A percentile compares a stretch with the other conserved stretches of the same genome.
These are phyloP conservation scores for Cygnus buccinator DNA, from an alignment of 2,113 vertebrate genomes.

Conservation along the genomic window DNA sequence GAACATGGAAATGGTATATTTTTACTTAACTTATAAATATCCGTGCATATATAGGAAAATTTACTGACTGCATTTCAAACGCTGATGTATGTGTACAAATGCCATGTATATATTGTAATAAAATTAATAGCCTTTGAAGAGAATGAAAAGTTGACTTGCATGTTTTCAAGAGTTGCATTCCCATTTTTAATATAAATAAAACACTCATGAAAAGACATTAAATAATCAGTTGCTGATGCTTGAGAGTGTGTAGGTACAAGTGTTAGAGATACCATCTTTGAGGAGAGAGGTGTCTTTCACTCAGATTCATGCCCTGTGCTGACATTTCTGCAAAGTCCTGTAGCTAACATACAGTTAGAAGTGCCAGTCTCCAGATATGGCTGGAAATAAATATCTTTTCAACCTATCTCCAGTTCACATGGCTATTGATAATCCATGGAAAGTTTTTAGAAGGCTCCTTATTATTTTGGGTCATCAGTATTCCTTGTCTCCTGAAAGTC, in stretches of 20 bases:
- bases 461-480: not conserved
- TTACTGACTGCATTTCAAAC: constrained; percentile 48
- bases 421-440: not conserved
- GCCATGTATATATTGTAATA: constrained; percentile 9
- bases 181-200: not conserved
- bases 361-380: not conserved
- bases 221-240: not conserved
- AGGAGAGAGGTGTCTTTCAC: not conserved
- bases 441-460: not conserved
- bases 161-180: not conserved
- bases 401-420: not conserved
- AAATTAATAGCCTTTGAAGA: not conserved
- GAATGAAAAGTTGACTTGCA: constrained; percentile 7
- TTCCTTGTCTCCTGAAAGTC: not conserved
- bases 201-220: not conserved
- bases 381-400: not conserved
- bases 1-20: constrained; percentile 11
- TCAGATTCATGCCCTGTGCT: not conserved
- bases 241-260: not conserved
- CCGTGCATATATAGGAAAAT: constrained; percentile 60
- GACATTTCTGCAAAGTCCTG: not conserved
- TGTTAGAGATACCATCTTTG: not conserved
- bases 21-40: constrained; percentile 67
- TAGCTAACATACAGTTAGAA: not conserved
- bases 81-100: constrained; percentile 24